Base-by-base conservation (phyloP, 2,113 vertebrate genomes). In the Isurus oxyrinchus region DNA sequence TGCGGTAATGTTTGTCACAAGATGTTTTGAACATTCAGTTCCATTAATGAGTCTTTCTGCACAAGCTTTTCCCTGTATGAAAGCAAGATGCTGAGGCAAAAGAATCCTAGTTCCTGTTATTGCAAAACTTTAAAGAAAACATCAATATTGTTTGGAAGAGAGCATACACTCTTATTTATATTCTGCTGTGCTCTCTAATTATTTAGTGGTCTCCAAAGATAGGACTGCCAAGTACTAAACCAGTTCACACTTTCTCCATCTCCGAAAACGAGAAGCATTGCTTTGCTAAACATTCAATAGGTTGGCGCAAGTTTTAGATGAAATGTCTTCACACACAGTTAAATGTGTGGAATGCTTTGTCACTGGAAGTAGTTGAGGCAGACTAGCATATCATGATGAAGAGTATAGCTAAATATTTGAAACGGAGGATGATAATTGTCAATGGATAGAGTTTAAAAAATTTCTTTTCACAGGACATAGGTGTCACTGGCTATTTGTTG, bases 81-180 rank as follows among this genome's bases (percentile, higher is more conserved):
- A 94, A 27, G 61, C 63, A 40, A 67, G 55, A 55, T n/a, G 23
- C 88, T 35, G 55, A n/a, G 91, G 91, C 35, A 40, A 40, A 94
- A 63, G 35, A 94, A 94, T 66, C 55, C 59, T n/a, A 94, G 91
- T 94, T 94, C 91, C 59, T 94, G 35, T 94, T 61, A 63, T 40
- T 40, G n/a, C 57, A 63, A 94, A 63, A n/a, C 57, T 63, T 35
- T 13, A 93, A 94, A 67, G 27, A 67, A 21, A 23, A 59, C 11
- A 55, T 91, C 25, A 55, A 57, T 67, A 95, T 49, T 69, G 93
- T 95, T 95, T 95, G 49, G 63, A 44, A 44, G 63, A 44, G 93
- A 67, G 19, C 25, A 35, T 61, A 59, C 55, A 57, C 5, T 91
- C 21, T 69, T 67, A 95, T 95, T 95, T 40, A 67, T 95, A 95